Conservation (phyloP, 1,140 invertebrate genomes). For the Aphelenchoides besseyi region DNA sequence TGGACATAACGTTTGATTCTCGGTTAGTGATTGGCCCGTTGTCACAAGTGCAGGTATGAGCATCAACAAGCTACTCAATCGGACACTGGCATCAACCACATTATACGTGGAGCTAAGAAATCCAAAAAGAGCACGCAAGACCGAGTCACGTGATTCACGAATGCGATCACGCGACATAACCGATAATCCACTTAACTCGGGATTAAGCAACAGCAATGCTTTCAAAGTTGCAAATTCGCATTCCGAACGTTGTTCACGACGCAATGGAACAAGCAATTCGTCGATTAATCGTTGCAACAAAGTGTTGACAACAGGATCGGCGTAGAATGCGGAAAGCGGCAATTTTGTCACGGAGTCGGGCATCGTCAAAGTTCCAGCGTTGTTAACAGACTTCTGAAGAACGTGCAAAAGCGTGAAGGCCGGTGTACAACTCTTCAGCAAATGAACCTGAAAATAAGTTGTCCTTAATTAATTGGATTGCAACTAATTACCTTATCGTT, state of each 20-base stretch:
- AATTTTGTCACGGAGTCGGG: slow-evolving; percentile 47
- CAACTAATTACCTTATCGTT: slow-evolving; percentile 49
- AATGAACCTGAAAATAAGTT: slow-evolving; percentile 40
- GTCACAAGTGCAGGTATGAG: slow-evolving; percentile 46
- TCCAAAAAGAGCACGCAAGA: slow-evolving; percentile 52
- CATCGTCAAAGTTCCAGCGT: slow-evolving; percentile 42
- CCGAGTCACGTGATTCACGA: slow-evolving; percentile 48
- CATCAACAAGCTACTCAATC: slow-evolving; percentile 53
- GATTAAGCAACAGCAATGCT: slow-evolving; percentile 44
- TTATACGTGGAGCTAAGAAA: slow-evolving; percentile 35
- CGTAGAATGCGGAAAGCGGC: slow-evolving; percentile 40
- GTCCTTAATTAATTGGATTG: too few relatives aligned
- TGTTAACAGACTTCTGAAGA: slow-evolving; percentile 46
- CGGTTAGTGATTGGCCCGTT: slow-evolving; percentile 36
- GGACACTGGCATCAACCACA: slow-evolving; percentile 42
- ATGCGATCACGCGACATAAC: slow-evolving; percentile 40
- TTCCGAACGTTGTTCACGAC: slow-evolving; percentile 42
- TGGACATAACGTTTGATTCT: slow-evolving; percentile 35
- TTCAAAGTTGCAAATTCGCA: slow-evolving; percentile 52
- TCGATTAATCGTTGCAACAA: slow-evolving; percentile 45
- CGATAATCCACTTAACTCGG: slow-evolving; percentile 46
- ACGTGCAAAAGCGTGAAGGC: slow-evolving; percentile 48
- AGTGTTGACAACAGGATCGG: slow-evolving; percentile 22
- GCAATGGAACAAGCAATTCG: slow-evolving; percentile 49
- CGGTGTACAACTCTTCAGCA: slow-evolving; percentile 41